A percentile compares a stretch with the other conserved stretches of the same genome.
phyloP scores from a whole-genome alignment of 1,140 invertebrate genomes.

The Periplaneta americana region DNA sequence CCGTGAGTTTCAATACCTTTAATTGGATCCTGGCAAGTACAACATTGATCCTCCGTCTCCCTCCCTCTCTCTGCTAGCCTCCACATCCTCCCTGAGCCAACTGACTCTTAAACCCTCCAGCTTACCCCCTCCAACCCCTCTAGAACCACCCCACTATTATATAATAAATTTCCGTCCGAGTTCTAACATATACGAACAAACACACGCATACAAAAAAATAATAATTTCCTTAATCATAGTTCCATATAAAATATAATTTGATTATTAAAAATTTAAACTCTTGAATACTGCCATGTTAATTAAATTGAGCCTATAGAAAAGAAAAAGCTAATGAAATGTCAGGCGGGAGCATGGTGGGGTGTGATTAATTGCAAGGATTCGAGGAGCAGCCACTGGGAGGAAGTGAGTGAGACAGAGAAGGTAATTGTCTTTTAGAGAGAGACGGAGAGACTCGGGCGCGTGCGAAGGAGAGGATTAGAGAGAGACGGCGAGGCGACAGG shows the following conservation, averaged over 20 bases:
- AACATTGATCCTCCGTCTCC: slow-evolving; percentile 1
- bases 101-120: background rate
- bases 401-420: background rate
- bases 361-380: slow-evolving; percentile 20
- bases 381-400: slow-evolving; percentile 8
- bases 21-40: slow-evolving; percentile 12
- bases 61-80: background rate
- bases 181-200: background rate
- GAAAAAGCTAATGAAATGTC: slow-evolving; percentile 21
- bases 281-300: slow-evolving; percentile 20
- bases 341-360: slow-evolving; percentile 9
- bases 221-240: slow-evolving; percentile 21
- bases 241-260: slow-evolving; percentile 20
- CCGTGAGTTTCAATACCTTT: slow-evolving; percentile 9
- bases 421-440: slow-evolving; percentile 8
- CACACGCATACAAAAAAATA: slow-evolving; percentile 10
- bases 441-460: background rate
- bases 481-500: background rate
- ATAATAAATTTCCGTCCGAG: slow-evolving; percentile 5
- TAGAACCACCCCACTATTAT: background rate
- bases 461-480: background rate
- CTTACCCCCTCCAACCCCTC: background rate
- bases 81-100: background rate
- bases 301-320: slow-evolving; percentile 16
- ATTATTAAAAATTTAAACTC: slow-evolving; percentile 22